These are phyloP conservation scores for Idaea dimidiata DNA, from an alignment of 2,888 invertebrate species.

Conservation along the genomic window DNA sequence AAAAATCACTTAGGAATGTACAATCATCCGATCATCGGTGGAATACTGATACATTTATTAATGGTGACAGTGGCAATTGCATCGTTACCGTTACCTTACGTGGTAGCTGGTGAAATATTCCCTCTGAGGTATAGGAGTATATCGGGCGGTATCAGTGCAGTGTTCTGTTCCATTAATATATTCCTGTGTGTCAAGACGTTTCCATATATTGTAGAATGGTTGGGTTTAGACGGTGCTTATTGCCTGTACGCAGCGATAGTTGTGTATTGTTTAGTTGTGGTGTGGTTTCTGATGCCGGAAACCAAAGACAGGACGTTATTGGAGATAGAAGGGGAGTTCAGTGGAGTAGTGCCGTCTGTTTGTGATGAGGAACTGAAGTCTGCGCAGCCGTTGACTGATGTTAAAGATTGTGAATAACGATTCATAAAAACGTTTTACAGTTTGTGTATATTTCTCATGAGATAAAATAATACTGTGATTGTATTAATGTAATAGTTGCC, in stretches of 20 bases:
- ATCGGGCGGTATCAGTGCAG: slow-evolving; percentile 63
- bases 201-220: slow-evolving; percentile 25
- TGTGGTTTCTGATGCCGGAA: slow-evolving; percentile 51
- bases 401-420: not conserved
- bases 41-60: slow-evolving; percentile 55
- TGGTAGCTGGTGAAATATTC: slow-evolving; percentile 86
- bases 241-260: slow-evolving; percentile 43
- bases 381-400: not conserved
- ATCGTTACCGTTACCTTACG: slow-evolving; percentile 83
- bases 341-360: slow-evolving; percentile 13
- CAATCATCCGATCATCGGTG: slow-evolving; percentile 44
- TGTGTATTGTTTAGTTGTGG: slow-evolving; percentile 44
- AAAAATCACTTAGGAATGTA: slow-evolving; percentile 39
- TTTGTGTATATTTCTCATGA: not conserved
- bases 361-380: not conserved
- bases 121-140: slow-evolving; percentile 81
- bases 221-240: slow-evolving; percentile 41
- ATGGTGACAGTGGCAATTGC: slow-evolving; percentile 80
- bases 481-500: too few species aligned
- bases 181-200: slow-evolving; percentile 38
- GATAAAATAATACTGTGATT: not conserved
- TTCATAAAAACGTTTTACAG: not conserved
- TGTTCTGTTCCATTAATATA: slow-evolving; percentile 37
- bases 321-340: slow-evolving; percentile 50
- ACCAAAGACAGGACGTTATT: slow-evolving; percentile 56